phyloP scores from a whole-genome alignment of 2,888 invertebrate species.

The Drosophila helvetica region DNA sequence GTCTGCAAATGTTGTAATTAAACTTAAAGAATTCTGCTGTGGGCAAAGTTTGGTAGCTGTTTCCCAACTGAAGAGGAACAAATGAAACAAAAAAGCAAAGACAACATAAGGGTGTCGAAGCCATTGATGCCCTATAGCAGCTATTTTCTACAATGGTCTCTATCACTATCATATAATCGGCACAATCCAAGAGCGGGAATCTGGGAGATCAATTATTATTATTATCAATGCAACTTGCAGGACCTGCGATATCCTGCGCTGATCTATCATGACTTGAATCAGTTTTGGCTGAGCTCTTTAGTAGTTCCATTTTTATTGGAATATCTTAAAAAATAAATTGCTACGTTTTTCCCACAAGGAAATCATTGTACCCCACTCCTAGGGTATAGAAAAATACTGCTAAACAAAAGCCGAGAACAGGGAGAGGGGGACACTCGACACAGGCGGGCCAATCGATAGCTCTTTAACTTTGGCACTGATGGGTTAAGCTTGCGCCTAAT shows the following conservation, averaged over 20 bases:
- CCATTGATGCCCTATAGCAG: neutral
- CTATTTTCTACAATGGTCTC: no score
- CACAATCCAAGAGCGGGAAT: accelerated
- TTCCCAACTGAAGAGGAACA: conserved; percentile 10
- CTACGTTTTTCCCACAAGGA: no score
- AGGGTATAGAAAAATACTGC: conserved; percentile 9
- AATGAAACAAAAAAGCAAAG: conserved; percentile 21
- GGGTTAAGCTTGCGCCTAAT: conserved; percentile 75
- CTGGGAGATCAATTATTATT: no score
- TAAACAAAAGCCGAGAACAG: conserved; percentile 46
- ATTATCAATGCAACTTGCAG: no score
- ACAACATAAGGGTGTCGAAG: neutral
- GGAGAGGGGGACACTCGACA: neutral
- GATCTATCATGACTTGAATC: no score
- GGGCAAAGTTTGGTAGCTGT: conserved; percentile 53
- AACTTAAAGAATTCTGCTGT: conserved; percentile 66
- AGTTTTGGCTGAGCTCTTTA: no score
- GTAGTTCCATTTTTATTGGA: no score
- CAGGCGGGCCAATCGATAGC: conserved; percentile 67
- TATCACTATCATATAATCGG: no score
- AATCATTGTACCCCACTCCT: no score
- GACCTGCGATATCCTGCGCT: no score
- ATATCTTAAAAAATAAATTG: no score
- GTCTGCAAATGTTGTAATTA: conserved; percentile 63
- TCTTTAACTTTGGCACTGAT: conserved; percentile 75